Conservation (phyloP, 2,888 invertebrate genomes). For the Meganola albula region DNA sequence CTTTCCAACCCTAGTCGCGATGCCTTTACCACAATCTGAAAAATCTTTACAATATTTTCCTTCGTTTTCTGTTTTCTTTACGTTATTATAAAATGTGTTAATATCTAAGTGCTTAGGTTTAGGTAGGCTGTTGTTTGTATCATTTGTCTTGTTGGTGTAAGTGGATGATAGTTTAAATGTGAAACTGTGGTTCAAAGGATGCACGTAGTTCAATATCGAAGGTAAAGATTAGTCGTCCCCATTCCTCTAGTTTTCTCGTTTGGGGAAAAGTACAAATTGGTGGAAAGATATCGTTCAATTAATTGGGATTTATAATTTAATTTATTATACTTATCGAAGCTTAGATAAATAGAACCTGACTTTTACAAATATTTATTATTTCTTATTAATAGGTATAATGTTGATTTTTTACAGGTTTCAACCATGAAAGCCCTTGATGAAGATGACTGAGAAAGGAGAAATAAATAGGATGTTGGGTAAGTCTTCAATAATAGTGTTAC, state of each 20-base stretch:
- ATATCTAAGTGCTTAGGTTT: conserved; percentile 29
- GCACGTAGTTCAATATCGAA: conserved; percentile 41
- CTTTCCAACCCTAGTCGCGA: conserved; percentile 64
- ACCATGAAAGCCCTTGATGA: conserved; percentile 64
- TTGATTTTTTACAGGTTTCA: conserved; percentile 39
- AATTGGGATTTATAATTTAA: no score
- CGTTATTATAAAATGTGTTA: conserved; percentile 46
- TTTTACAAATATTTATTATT: no score
- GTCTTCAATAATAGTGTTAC: no score
- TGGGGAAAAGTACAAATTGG: no score
- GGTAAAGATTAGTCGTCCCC: conserved; percentile 45
- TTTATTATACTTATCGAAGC: no score
- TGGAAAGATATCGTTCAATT: no score
- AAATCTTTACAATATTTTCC: conserved; percentile 64
- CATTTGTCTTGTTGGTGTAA: conserved; percentile 45
- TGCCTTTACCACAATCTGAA: conserved; percentile 56
- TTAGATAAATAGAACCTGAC: no score
- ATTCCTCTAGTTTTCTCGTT: no score
- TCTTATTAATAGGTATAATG: no score
- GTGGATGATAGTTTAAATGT: conserved; percentile 56
- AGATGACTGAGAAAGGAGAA: conserved; percentile 69
- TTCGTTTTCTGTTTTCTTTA: conserved; percentile 38
- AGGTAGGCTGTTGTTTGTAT: conserved; percentile 33
- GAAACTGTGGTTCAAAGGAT: conserved; percentile 33
- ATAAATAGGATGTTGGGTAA: conserved; percentile 71